Base-by-base conservation (phyloP, 2,113 vertebrate genomes). In the Salvelinus fontinalis region DNA sequence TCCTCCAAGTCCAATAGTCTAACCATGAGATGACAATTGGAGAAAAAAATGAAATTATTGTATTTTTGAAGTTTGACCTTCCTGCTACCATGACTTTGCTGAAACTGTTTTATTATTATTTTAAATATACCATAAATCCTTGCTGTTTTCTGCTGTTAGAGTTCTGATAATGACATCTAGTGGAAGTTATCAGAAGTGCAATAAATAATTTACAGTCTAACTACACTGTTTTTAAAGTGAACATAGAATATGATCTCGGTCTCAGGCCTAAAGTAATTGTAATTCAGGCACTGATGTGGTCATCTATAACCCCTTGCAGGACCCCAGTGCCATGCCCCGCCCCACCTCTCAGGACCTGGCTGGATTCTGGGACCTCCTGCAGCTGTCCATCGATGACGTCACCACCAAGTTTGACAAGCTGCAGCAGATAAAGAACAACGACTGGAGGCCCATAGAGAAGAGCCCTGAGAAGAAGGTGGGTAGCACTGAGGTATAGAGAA, bases 291-390 rank as follows among this genome's bases (percentile, higher is more conserved):
- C 16, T 68, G 60, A 71, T 11, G 20, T 24, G 29, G 60, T 39
- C 48, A 20, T 54, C 27, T 39, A 0, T 34, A 20, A 34, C 59
- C 9, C 49, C 54, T 26, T n/a, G 7, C 85, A 99, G 98, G 98
- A 99, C 91, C 98, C 98, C 84, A 97, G 97, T 79, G 98, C 98
- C 84, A 98, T 99, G 97, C 98, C 98, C 0, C 93, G 98, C 79
- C 98, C 98, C 65, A 99, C 98, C 27, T 98, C 98, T 80, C 98
- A 99, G 94, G 98, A 99, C 89, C 94, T 99, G 64, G 96, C 98
- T 3, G 97, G 98, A 81, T 99, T 99, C 93, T 99, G 98, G 98
- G 98, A 99, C 91, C 95, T 99, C 75, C 88, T 99, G 88, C 98
- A 99, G 93, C 95, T 99, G 65, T 99, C 98, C 16, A 94, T 99